Conservation (phyloP, 2,797 vertebrate genomes). For the Stomatorhinus walkeri region DNA sequence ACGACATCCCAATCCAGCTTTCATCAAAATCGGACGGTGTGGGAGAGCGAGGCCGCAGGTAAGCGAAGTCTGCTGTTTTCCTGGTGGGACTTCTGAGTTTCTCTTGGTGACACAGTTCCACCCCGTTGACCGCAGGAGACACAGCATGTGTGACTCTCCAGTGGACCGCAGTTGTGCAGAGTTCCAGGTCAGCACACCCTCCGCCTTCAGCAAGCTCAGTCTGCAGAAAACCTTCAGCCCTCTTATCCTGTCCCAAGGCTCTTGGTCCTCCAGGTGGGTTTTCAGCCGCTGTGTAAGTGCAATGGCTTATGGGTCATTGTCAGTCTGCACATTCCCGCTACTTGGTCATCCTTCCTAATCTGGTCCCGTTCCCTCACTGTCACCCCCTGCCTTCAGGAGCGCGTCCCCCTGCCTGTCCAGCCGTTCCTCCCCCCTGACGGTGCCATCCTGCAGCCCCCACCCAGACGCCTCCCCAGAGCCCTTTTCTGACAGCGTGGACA, state of each 20-base stretch:
- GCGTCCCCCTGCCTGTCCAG: conserved; percentile 79
- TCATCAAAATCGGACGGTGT: conserved; percentile 50
- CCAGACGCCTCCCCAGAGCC: conserved; percentile 61
- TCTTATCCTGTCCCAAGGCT: conserved; percentile 69
- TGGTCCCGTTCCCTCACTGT: neutral
- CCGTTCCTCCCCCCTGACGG: conserved; percentile 73
- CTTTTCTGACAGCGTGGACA: conserved; percentile 79
- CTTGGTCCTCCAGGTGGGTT: conserved; percentile 83
- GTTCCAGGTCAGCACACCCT: conserved; percentile 90
- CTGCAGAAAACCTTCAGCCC: conserved; percentile 79
- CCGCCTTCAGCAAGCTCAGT: conserved; percentile 87
- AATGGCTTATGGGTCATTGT: neutral
- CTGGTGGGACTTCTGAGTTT: neutral
- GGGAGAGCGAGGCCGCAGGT: conserved; percentile 67
- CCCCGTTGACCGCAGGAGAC: conserved; percentile 55
- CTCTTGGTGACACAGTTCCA: neutral
- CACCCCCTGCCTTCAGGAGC: conserved; percentile 56
- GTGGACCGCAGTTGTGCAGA: conserved; percentile 58
- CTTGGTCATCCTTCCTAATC: fast-evolving
- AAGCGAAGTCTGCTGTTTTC: conserved; percentile 3
- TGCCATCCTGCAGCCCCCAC: conserved; percentile 51
- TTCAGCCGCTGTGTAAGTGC: neutral
- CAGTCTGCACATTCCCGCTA: neutral
- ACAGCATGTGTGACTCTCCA: conserved; percentile 62
- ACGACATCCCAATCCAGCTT: conserved; percentile 37